phyloP scores from a whole-genome alignment of 2,797 vertebrate species.

The Eulemur mongoz region DNA sequence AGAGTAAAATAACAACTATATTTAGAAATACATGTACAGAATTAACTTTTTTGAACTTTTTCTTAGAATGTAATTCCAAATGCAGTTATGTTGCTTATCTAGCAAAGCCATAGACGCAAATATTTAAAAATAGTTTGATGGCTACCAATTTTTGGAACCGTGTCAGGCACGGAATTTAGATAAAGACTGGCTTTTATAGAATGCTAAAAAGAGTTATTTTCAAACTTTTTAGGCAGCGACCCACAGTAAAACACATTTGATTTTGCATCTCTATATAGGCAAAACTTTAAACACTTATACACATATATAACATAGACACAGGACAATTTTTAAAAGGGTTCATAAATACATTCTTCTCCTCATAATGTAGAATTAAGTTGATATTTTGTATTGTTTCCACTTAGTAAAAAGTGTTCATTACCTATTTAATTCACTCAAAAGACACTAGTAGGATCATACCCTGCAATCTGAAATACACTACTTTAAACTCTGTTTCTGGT shows the following conservation, averaged over 20 bases:
- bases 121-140: slow-evolving; percentile 34
- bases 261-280: not conserved
- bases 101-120: not conserved
- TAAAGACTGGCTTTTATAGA: not conserved
- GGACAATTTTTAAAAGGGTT: not conserved
- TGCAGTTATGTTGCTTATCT: not conserved
- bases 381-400: not conserved
- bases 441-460: accelerated
- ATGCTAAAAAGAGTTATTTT: not conserved
- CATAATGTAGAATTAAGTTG: not conserved
- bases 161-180: not conserved
- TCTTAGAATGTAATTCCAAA: not conserved
- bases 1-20: not conserved
- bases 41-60: not conserved
- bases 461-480: not conserved
- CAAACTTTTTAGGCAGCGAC: not conserved
- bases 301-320: not conserved
- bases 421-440: not conserved
- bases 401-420: not conserved
- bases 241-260: not conserved
- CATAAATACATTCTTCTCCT: not conserved
- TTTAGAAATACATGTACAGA: not conserved
- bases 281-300: not conserved
- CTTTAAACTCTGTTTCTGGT: not conserved
- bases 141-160: not conserved